A percentile compares a stretch with the other conserved stretches of the same genome.
These are phyloP conservation scores for Lethenteron camtschaticum DNA, from an alignment of 2,113 vertebrate species.

Conservation along the genomic window DNA sequence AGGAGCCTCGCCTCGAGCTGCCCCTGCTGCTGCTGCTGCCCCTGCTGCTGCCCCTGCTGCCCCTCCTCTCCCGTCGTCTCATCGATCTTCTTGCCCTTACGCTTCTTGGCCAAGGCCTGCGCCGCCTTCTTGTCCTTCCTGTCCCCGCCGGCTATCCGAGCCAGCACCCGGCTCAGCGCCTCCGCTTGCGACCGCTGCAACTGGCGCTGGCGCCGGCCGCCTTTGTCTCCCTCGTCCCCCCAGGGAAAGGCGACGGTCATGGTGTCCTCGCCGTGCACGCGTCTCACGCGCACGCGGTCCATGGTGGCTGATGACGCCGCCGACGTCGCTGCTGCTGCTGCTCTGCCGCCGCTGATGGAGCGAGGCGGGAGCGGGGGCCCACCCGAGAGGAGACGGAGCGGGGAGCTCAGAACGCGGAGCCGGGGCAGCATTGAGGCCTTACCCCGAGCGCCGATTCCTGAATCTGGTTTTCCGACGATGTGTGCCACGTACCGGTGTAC, in stretches of 20 bases:
- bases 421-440: too few species aligned
- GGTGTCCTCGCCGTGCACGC: slow-evolving; percentile 47
- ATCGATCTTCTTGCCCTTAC: slow-evolving; percentile 16
- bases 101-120: slow-evolving; percentile 28
- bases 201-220: slow-evolving; percentile 28
- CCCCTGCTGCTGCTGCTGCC: slow-evolving; percentile 11
- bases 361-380: too few species aligned
- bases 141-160: slow-evolving; percentile 35
- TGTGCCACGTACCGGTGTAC: too few species aligned
- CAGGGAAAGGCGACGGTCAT: slow-evolving; percentile 51
- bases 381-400: too few species aligned
- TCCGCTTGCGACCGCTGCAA: slow-evolving; percentile 65
- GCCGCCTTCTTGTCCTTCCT: slow-evolving; percentile 21
- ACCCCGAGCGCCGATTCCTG: too few species aligned
- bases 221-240: slow-evolving; percentile 19
- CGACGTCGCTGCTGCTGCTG: not conserved
- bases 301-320: slow-evolving; percentile 16
- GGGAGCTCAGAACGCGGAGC: too few species aligned
- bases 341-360: too few species aligned
- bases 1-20: slow-evolving; percentile 30
- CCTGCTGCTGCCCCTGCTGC: slow-evolving; percentile 4
- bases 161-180: slow-evolving; percentile 37
- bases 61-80: slow-evolving; percentile 7
- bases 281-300: slow-evolving; percentile 54
- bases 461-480: too few species aligned